Base-by-base conservation (phyloP, 2,888 invertebrate genomes). In the Tholera decimalis region DNA sequence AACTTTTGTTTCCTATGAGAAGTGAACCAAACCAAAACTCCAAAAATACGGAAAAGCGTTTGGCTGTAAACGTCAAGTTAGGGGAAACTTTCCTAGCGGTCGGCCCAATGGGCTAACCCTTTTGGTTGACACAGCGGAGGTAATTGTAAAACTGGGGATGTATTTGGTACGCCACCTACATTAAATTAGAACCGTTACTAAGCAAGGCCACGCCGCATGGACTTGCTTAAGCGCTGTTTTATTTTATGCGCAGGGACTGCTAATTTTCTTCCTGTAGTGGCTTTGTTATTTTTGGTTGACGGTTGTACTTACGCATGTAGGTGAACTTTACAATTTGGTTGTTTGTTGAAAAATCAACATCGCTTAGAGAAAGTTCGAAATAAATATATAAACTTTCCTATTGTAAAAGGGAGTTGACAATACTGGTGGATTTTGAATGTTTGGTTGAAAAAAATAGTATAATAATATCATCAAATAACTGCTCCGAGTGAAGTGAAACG, bases 161-260 rank as follows among this genome's bases (percentile, higher is more conserved):
- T 73, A 72, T 75, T 73, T 26, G 44, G 67, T 66, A 59, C 58
- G 46, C 72, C 71, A 50, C 62, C 3, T 33, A 60, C 79, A 77
- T 82, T 83, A 82, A 85, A 85, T 82, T 82, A 83, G 74, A 77
- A 80, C 67, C 67, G 77, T 82, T 81, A 78, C 73, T 30, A 47
- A 24, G 46, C 26, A 39, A 22, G 3, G n/a, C 20, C 49, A 39
- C 51, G 53, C 56, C 58, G 33, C 44, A 15, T 65, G 18, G 28
- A 28, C 35, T 30, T 47, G 15, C 15, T 30, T 30, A 22, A 33
- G 30, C 8, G 13, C 4, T n/a, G 11, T 43, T 73, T 53, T 73
- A 37, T 57, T 65, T 57, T 37, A 22, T 33, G 18, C 0, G 11
- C 6, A 33, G 0, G n/a, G 37, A 7, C 15, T 33, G 24, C 7